phyloP scores from a whole-genome alignment of 2,888 invertebrate genomes.

The Pollenia labialis region DNA sequence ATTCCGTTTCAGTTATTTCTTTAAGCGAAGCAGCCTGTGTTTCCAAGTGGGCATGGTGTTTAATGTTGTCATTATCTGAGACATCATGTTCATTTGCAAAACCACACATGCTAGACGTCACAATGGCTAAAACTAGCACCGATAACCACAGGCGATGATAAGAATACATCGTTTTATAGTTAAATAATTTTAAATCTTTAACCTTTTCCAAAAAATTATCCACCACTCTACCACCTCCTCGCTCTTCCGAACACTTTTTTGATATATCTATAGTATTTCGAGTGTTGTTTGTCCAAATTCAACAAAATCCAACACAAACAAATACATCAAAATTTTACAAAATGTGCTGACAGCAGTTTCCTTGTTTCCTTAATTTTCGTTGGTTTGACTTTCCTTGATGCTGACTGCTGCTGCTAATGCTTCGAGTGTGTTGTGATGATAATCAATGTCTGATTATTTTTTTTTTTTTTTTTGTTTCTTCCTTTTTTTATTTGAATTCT shows the following conservation, averaged over 20 bases:
- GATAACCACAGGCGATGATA: constrained; percentile 66
- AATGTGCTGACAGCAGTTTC: constrained; percentile 58
- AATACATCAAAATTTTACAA: constrained; percentile 7
- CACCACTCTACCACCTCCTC: constrained; percentile 11
- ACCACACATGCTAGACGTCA: constrained; percentile 59
- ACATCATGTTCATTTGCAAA: constrained; percentile 66
- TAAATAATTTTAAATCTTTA: constrained; percentile 33
- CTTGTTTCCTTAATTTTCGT: constrained; percentile 45
- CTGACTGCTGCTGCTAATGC: constrained; percentile 43
- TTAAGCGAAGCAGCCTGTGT: constrained; percentile 43
- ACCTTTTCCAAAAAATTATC: constrained; percentile 38
- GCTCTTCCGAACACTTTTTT: constrained; percentile 22
- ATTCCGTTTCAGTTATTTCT: constrained; percentile 53
- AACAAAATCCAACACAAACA: constrained; percentile 7
- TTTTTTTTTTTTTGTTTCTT: too few species aligned
- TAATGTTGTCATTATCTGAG: constrained; percentile 51
- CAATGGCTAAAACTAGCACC: constrained; percentile 64
- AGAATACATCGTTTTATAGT: constrained; percentile 58
- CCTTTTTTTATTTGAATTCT: constrained; percentile 49
- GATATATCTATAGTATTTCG: not conserved
- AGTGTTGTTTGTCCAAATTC: constrained; percentile 15
- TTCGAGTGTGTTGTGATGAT: constrained; percentile 60
- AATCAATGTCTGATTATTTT: constrained; percentile 70
- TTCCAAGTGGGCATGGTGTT: constrained; percentile 51
- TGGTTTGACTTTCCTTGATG: constrained; percentile 57